A percentile compares a stretch with the other conserved stretches of the same genome.
Evolutionary conservation across 1,140 invertebrate genomes (phyloP).

Genomic region (Scylla paramamosain): DNA sequence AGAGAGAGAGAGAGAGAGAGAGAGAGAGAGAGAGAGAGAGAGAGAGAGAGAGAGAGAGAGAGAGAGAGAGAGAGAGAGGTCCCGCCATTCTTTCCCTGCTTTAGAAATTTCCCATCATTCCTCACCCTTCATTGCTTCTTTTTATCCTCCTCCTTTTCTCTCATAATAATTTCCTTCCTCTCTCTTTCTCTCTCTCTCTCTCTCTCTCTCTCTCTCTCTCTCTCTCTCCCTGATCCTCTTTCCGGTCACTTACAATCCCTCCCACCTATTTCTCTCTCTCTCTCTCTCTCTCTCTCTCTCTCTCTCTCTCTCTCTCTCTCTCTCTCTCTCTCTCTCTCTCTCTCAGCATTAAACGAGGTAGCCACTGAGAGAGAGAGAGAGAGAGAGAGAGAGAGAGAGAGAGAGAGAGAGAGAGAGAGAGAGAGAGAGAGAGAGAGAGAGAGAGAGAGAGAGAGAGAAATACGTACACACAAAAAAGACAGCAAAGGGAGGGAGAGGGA

Average conservation of each 20-base stretch:
- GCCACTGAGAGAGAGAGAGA: neutral
- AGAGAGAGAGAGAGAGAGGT: neutral
- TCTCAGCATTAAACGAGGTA: no score
- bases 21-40: neutral
- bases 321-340: neutral
- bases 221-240: neutral
- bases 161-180: neutral
- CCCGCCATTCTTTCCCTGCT: no score
- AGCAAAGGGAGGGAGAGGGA: neutral
- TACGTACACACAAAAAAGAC: neutral
- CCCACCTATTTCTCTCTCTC: neutral
- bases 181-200: neutral
- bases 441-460: neutral
- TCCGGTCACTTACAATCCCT: no score
- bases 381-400: conserved; percentile 20
- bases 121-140: conserved; percentile 1
- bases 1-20: conserved; percentile 20
- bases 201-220: conserved; percentile 37
- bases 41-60: conserved; percentile 20
- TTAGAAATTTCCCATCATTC: neutral
- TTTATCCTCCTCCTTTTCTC: neutral
- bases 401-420: conserved; percentile 1
- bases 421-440: neutral
- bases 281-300: neutral
- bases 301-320: conserved; percentile 38